Conservation (phyloP, 1,140 invertebrate genomes). For the Heliconius congener region DNA sequence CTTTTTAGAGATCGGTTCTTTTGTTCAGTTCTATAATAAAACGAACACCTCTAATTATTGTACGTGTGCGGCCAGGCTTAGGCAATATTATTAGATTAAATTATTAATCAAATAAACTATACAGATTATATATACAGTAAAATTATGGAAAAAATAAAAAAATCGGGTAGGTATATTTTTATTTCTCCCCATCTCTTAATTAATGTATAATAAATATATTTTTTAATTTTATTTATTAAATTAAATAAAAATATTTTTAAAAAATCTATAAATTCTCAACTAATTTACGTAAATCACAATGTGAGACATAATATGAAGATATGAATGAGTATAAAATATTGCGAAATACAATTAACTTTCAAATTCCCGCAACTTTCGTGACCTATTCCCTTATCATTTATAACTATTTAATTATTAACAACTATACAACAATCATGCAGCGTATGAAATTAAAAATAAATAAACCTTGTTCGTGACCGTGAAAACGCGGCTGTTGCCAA, state of each 20-base stretch:
- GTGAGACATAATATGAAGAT: neutral
- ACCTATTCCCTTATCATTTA: neutral
- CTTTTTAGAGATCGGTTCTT: too few species aligned
- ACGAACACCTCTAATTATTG: too few species aligned
- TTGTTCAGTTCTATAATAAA: too few species aligned
- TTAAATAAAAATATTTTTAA: too few species aligned
- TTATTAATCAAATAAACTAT: neutral
- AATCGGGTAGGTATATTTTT: too few species aligned
- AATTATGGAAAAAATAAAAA: too few species aligned
- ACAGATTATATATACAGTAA: neutral
- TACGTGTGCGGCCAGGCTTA: too few species aligned
- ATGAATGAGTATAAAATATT: neutral
- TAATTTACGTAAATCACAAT: neutral
- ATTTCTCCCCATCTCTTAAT: too few species aligned
- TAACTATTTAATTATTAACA: neutral
- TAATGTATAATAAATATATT: too few species aligned
- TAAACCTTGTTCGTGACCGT: neutral
- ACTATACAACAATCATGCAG: neutral
- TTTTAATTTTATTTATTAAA: too few species aligned
- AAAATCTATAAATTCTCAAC: neutral
- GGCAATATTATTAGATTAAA: too few species aligned
- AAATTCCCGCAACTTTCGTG: neutral
- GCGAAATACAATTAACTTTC: neutral
- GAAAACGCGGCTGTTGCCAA: slow-evolving; percentile 7
- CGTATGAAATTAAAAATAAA: neutral